A percentile compares a stretch with the other conserved stretches of the same genome.
These are phyloP conservation scores for Lacanobia oleracea DNA, from an alignment of 2,888 invertebrate genomes.

Conservation along the genomic window DNA sequence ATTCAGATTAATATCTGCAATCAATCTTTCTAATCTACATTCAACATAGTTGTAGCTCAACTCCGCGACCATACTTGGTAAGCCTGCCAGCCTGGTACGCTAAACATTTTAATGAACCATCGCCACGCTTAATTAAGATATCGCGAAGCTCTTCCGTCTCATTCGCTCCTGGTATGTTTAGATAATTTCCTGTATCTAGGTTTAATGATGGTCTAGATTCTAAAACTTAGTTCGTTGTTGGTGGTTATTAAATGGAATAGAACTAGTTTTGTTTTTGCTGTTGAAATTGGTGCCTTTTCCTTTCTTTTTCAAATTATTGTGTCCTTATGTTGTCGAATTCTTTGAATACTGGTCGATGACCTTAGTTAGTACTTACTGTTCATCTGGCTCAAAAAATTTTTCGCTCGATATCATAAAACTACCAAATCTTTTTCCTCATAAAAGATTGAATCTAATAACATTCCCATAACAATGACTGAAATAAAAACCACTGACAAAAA, in stretches of 20 bases:
- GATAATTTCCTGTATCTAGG: constrained; percentile 61
- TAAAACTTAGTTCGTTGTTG: constrained; percentile 2
- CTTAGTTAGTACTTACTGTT: not conserved
- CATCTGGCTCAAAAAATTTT: not conserved
- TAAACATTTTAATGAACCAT: constrained; percentile 74
- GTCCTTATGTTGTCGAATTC: not conserved
- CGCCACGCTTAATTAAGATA: constrained; percentile 73
- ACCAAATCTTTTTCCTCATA: not conserved
- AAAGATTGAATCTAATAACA: constrained; percentile 19
- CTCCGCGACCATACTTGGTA: constrained; percentile 50
- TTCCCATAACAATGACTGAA: constrained; percentile 5
- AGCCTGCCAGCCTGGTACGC: constrained; percentile 66
- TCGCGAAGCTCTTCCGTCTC: constrained; percentile 59
- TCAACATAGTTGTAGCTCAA: constrained; percentile 23
- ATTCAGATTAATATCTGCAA: constrained; percentile 21
- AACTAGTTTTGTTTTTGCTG: not conserved
- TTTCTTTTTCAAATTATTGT: not conserved
- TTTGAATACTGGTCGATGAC: not conserved
- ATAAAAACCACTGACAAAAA: constrained; percentile 27
- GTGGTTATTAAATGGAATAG: constrained; percentile 10
- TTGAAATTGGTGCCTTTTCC: too few relatives aligned
- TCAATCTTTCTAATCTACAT: constrained; percentile 45
- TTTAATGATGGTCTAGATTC: constrained; percentile 50
- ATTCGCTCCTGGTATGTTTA: constrained; percentile 58
- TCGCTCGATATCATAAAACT: not conserved